These are phyloP conservation scores for Entomobrya multifasciata DNA, from an alignment of 2,888 invertebrate genomes.

Conservation along the genomic window DNA sequence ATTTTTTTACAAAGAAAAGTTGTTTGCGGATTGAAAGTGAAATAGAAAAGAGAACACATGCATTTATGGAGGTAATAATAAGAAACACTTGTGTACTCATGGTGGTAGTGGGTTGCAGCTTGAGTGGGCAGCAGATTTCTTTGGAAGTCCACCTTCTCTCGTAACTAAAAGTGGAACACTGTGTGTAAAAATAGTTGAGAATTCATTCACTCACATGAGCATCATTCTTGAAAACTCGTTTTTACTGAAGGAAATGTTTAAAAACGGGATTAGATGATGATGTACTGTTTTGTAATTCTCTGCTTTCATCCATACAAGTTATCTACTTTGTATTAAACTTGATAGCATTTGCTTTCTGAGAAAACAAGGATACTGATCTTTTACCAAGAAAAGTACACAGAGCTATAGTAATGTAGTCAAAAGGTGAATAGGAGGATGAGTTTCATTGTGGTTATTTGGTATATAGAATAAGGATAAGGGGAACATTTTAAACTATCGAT, in stretches of 20 bases:
- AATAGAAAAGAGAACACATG: neutral
- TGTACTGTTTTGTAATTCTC: too few species aligned
- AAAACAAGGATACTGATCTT: neutral
- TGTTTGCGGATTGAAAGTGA: neutral
- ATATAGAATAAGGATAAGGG: slow-evolving; percentile 11
- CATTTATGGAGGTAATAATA: neutral
- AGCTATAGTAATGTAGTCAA: neutral
- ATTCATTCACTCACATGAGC: slow-evolving; percentile 12
- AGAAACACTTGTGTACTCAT: neutral
- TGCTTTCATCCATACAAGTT: slow-evolving; percentile 29
- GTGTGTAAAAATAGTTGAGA: neutral
- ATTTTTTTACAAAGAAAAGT: slow-evolving; percentile 9
- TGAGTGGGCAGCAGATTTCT: neutral
- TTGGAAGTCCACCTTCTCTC: neutral
- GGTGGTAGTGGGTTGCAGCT: neutral
- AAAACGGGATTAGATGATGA: too few species aligned
- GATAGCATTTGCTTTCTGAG: neutral
- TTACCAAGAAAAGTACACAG: neutral
- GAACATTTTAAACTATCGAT: neutral
- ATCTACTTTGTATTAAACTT: slow-evolving; percentile 41
- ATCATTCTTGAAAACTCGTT: too few species aligned
- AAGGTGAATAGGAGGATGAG: neutral
- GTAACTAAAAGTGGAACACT: neutral
- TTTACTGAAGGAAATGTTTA: too few species aligned
- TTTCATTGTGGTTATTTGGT: too few species aligned